Conservation (phyloP, 2,113 vertebrate genomes). For the Halcyon senegalensis region DNA sequence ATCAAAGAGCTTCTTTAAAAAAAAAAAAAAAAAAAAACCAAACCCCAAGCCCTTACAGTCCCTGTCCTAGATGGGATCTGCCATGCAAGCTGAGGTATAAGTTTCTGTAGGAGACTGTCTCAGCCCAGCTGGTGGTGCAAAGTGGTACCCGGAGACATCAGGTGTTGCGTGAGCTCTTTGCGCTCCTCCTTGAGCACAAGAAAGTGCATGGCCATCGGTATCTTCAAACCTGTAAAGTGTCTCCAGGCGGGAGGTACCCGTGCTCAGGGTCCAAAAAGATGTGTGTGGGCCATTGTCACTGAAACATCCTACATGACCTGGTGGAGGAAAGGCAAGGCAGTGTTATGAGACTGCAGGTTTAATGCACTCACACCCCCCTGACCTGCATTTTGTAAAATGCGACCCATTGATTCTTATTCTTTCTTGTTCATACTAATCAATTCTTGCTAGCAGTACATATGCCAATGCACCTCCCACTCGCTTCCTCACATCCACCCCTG, state of each 20-base stretch:
- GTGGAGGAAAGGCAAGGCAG: neutral
- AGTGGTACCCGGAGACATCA: neutral
- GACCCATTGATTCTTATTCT: neutral
- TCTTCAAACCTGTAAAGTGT: neutral
- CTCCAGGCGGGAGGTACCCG: neutral
- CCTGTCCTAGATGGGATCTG: neutral
- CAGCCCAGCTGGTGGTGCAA: neutral
- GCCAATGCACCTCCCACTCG: rapidly evolving
- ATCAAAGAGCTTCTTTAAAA: neutral
- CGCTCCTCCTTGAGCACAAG: neutral
- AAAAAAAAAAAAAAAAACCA: neutral
- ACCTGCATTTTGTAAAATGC: neutral
- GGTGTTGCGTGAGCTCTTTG: neutral
- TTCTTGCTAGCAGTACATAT: neutral
- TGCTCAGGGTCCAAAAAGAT: neutral
- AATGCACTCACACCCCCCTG: rapidly evolving
- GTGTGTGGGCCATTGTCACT: neutral
- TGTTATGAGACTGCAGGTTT: neutral
- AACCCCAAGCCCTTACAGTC: neutral
- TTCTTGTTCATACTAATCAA: neutral
- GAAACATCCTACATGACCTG: rapidly evolving
- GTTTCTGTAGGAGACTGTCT: neutral
- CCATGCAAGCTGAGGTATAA: neutral
- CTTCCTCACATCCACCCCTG: neutral
- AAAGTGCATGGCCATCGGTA: neutral